These are phyloP conservation scores for Tinea pellionella DNA, from an alignment of 2,888 invertebrate genomes.

Conservation along the genomic window DNA sequence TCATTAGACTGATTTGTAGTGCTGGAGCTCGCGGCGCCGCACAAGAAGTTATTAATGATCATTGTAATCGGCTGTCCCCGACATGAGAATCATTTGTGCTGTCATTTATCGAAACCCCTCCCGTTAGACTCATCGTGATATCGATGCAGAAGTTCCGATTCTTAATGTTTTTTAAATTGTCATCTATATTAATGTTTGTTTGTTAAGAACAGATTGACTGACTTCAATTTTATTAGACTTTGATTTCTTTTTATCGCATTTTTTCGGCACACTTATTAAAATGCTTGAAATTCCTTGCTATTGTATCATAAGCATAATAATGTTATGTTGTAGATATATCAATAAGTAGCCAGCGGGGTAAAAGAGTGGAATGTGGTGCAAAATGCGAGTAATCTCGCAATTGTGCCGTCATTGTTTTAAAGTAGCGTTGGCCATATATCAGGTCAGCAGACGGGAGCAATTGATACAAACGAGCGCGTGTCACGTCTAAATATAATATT, in stretches of 20 bases:
- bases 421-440: conserved; percentile 67
- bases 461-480: conserved; percentile 69
- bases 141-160: neutral
- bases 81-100: conserved; percentile 33
- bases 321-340: too few relatives aligned
- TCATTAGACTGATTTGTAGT: conserved; percentile 63
- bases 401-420: conserved; percentile 67
- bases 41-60: conserved; percentile 57
- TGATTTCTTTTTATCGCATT: too few relatives aligned
- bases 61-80: conserved; percentile 47
- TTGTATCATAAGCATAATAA: too few relatives aligned
- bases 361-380: conserved; percentile 1
- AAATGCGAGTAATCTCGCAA: conserved; percentile 53
- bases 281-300: too few relatives aligned
- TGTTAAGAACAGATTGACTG: neutral
- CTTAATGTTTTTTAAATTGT: neutral
- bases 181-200: too few relatives aligned
- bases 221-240: neutral
- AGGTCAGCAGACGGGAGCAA: conserved; percentile 63
- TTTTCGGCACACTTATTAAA: too few relatives aligned
- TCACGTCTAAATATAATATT: conserved; percentile 71
- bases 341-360: too few relatives aligned
- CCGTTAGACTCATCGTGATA: conserved; percentile 18
- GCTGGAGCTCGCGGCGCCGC: conserved; percentile 44
- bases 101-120: conserved; percentile 37